Conservation (phyloP, 92 coral and sea anemone genomes). For the Virgularia gustaviana region DNA sequence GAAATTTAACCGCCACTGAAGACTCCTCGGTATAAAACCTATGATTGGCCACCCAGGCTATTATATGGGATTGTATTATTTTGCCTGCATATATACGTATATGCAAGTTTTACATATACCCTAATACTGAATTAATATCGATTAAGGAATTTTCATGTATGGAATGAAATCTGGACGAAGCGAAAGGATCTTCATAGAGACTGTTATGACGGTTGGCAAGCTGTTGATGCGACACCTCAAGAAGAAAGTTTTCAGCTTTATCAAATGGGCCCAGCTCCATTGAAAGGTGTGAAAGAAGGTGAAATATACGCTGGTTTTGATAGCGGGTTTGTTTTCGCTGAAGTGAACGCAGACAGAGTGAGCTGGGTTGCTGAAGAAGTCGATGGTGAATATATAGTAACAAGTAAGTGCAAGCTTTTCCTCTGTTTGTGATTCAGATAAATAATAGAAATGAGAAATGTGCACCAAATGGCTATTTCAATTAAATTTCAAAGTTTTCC, state of each 20-base stretch:
- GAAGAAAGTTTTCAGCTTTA: conserved; percentile 48
- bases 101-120: too few species aligned
- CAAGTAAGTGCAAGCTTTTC: too few species aligned
- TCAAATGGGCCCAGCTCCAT: conserved; percentile 80
- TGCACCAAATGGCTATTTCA: too few species aligned
- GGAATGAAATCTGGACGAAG: conserved; percentile 66
- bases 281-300: conserved; percentile 71
- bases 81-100: too few species aligned
- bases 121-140: too few species aligned
- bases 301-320: conserved; percentile 67
- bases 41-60: too few species aligned
- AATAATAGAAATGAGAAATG: too few species aligned
- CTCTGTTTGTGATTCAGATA: too few species aligned
- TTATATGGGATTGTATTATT: too few species aligned
- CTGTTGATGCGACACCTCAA: conserved; percentile 53
- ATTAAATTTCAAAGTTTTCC: too few species aligned
- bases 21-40: too few species aligned
- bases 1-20: too few species aligned
- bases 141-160: conserved; percentile 59
- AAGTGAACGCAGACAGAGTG: conserved; percentile 78
- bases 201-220: conserved; percentile 59
- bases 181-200: conserved; percentile 51
- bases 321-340: conserved; percentile 66
- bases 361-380: conserved; percentile 64
- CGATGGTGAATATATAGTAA: conserved; percentile 23